Base-by-base conservation (phyloP, 2,888 invertebrate genomes). In the Nemapogon koenigi region DNA sequence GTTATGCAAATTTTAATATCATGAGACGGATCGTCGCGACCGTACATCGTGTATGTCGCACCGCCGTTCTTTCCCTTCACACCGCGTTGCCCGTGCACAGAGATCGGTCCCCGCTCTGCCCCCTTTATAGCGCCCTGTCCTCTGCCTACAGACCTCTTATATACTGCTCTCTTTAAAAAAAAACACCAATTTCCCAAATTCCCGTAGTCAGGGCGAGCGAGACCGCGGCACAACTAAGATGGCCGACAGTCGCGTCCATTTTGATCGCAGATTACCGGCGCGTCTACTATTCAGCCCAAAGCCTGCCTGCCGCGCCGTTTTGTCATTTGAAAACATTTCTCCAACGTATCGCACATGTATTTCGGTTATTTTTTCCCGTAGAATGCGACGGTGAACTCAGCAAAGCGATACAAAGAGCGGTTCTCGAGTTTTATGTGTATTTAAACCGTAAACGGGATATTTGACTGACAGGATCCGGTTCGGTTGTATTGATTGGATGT, bases 131-230 rank as follows among this genome's bases (percentile, higher is more conserved):
- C 19, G 47, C 59, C 55, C 63, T 62, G 65, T 66, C 65, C 67
- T 63, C 67, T 66, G 65, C 68, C 71, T 65, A 69, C 71, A 71
- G 65, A 69, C 71, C 73, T 73, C 72, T 71, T 73, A 72, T 73
- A 75, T 72, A 78, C 71, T 75, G 73, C 73, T 73, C 73, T 75
- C 73, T 78, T 75, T 72, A 73, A 69, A 75, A 76, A 66, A 62
- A 76, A 75, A 72, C 71, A 75, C 72, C 72, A 73, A 73, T 75
- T 76, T 73, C 73, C 75, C 71, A 76, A 75, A 73, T 72, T 70
- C 73, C 71, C 73, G 65, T 61, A 65, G 68, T n/a, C 16, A 68
- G 69, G 59, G 66, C 64, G 60, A 59, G 49, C 67, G 66, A 67
- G 63, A 67, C 67, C 76, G 68, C 75, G 65, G 64, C 70, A 58